Evolutionary conservation across 2,888 invertebrate genomes (phyloP).

Genomic region (Heteropelma amictum): DNA sequence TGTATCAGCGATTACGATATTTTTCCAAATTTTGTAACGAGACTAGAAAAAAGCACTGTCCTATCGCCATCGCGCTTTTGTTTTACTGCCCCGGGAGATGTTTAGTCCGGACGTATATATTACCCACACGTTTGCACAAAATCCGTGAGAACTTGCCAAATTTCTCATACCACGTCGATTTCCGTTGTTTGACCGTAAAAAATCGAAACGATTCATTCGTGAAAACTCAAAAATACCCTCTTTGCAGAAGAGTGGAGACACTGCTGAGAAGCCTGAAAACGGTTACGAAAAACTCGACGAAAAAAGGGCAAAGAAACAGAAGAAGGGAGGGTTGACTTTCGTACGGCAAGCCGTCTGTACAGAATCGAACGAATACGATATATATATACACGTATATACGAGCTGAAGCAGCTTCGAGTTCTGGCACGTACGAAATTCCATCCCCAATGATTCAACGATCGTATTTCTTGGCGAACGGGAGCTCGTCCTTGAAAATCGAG

Average conservation of each 20-base stretch:
- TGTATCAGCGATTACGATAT: neutral
- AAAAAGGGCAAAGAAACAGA: conserved; percentile 3
- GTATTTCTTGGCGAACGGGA: conserved; percentile 61
- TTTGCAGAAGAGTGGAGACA: too few species aligned
- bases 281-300: conserved; percentile 5
- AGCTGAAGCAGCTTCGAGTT: conserved; percentile 22
- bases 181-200: conserved; percentile 22
- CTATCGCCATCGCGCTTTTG: conserved; percentile 13
- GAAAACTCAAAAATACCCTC: too few species aligned
- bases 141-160: conserved; percentile 57
- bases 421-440: conserved; percentile 64
- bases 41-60: conserved; percentile 14
- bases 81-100: conserved; percentile 28
- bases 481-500: conserved; percentile 67
- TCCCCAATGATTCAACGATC: conserved; percentile 63
- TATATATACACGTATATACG: conserved; percentile 7
- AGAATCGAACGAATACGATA: too few species aligned
- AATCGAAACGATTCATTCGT: neutral
- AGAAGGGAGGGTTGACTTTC: conserved; percentile 44
- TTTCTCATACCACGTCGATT: conserved; percentile 55
- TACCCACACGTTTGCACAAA: conserved; percentile 23
- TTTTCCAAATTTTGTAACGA: neutral
- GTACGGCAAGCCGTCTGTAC: conserved; percentile 44
- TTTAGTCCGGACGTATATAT: conserved; percentile 45
- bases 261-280: too few species aligned